Evolutionary conservation across 2,113 vertebrate genomes (phyloP).

Genomic region (Periophthalmodon schlosseri): DNA sequence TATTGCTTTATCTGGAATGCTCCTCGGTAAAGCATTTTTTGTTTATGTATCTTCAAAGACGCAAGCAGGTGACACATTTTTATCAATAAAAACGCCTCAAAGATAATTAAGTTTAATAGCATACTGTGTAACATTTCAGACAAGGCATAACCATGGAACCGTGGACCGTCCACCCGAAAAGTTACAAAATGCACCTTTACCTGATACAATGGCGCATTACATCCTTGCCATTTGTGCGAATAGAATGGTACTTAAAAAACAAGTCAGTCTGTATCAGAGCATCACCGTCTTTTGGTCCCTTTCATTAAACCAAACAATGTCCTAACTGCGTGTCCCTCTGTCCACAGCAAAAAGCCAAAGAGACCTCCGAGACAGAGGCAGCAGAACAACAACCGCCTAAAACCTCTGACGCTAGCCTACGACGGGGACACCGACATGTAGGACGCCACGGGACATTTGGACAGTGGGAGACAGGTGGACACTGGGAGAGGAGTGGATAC

Average conservation of each 20-base stretch:
- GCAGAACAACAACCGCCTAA: slow-evolving; percentile 96
- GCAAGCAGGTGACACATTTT: too few relatives aligned
- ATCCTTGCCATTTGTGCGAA: not conserved
- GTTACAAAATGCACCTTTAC: too few relatives aligned
- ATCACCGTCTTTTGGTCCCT: not conserved
- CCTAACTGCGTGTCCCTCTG: slow-evolving; percentile 32
- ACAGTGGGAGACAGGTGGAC: slow-evolving; percentile 19
- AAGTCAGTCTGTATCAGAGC: not conserved
- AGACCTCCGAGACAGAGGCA: slow-evolving; percentile 96
- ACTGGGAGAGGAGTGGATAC: slow-evolving; percentile 28
- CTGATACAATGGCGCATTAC: too few relatives aligned
- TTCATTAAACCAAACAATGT: too few relatives aligned
- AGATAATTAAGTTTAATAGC: too few relatives aligned
- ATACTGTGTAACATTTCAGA: too few relatives aligned
- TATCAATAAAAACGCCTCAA: too few relatives aligned
- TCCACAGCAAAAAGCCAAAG: slow-evolving; percentile 97
- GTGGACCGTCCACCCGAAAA: too few relatives aligned
- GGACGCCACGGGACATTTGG: slow-evolving; percentile 7
- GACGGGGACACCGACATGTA: slow-evolving; percentile 98
- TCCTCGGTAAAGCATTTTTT: too few relatives aligned
- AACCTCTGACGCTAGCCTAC: slow-evolving; percentile 96
- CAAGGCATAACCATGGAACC: too few relatives aligned
- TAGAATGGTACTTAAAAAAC: not conserved
- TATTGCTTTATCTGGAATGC: too few relatives aligned
- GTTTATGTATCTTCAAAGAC: too few relatives aligned